Evolutionary conservation across 2,888 invertebrate genomes (phyloP), one percentile per base, ranked within the genome.

Genomic region (Corythucha ciliata): DNA sequence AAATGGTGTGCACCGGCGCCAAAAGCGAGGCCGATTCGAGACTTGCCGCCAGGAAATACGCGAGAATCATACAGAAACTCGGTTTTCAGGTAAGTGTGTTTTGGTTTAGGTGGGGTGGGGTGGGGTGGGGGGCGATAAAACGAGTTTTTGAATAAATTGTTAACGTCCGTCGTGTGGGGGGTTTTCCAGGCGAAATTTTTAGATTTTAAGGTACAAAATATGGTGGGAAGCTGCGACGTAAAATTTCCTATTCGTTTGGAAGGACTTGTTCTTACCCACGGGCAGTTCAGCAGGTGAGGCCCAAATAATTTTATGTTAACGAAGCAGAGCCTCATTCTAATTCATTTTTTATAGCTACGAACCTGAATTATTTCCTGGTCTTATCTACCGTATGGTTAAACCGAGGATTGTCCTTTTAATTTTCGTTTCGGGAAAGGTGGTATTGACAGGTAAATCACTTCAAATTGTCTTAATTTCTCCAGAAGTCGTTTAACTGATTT

Each of bases 1-100:
- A 87, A 72, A 87, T 87, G 85, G 87, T 87, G 4, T 87, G 86
- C 65, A 87, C 87, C 1, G 87, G 87, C 29, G 86, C 87, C 1
- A 87, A 86, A 69, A 84, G 83, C 67, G 86, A 87, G 67, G 84
- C 83, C 58, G 79, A 80, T 63, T 84, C 84, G 2, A 72, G 83
- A 57, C 68, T 86, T 42, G 87, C 86, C 14, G 85, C 86, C 1
- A 70, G 85, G 62, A 87, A 87, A 66, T 87, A 84, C 68, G 85
- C 85, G 10, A 70, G 85, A 60, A 86, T 86, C 63, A 81, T 87
- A 39, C 86, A 87, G 65, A 86, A 86, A 64, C 70, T 86, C 12
- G 84, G 83, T 27, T 86, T 86, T 68, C n/a, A n/a, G n/a, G n/a
- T 74, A 76, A 3, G 80, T 77, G 63, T 12, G 12, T 29, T 29